phyloP scores from a whole-genome alignment of 2,113 vertebrate species.

The Microtus montanus region DNA sequence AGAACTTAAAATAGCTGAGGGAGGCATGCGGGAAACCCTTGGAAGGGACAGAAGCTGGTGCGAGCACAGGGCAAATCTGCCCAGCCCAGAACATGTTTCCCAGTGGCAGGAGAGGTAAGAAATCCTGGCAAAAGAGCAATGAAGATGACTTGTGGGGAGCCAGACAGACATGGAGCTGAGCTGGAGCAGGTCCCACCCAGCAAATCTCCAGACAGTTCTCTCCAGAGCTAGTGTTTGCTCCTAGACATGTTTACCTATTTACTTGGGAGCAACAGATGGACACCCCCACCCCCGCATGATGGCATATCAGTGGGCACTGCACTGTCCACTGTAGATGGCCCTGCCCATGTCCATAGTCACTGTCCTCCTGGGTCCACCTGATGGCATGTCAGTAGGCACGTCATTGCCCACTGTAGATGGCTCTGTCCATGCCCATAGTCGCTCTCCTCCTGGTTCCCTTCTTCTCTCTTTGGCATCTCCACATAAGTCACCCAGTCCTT shows the following conservation, averaged over 20 bases:
- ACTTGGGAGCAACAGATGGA: rapidly evolving
- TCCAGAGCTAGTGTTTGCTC: rapidly evolving
- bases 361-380: background rate
- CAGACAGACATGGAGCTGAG: background rate
- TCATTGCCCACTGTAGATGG: too few relatives aligned
- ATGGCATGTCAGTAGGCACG: rapidly evolving
- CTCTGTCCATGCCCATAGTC: too few relatives aligned
- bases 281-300: rapidly evolving
- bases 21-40: constrained; percentile 48
- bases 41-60: constrained; percentile 19
- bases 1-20: constrained; percentile 24
- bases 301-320: rapidly evolving
- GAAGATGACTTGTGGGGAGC: background rate
- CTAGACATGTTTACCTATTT: rapidly evolving
- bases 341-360: background rate
- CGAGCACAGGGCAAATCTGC: background rate
- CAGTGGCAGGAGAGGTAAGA: background rate
- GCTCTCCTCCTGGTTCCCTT: too few relatives aligned
- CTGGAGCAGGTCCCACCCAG: background rate
- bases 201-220: background rate
- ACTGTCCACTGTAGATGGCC: rapidly evolving
- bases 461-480: background rate
- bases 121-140: background rate
- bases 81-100: constrained; percentile 12
- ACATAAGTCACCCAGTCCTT: background rate